Conservation (phyloP, 1,140 invertebrate species). For the Drosophila persimilis region DNA sequence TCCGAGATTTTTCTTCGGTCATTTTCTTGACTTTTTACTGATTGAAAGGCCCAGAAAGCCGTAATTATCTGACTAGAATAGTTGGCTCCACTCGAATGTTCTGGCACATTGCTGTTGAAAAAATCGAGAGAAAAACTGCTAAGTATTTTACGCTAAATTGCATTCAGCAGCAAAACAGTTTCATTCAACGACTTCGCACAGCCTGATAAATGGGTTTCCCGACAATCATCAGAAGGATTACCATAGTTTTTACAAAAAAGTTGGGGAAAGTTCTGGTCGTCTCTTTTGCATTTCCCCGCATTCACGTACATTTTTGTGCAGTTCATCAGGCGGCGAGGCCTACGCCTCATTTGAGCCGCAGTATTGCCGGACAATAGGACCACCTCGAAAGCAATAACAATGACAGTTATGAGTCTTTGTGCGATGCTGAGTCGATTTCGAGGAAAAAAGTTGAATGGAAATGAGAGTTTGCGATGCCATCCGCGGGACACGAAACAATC, state of each 20-base stretch:
- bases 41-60: background rate
- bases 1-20: background rate
- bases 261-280: slow-evolving; percentile 3
- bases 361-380: slow-evolving; percentile 51
- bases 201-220: slow-evolving; percentile 61
- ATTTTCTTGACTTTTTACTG: no score
- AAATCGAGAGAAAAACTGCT: slow-evolving; percentile 40
- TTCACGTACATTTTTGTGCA: slow-evolving; percentile 25
- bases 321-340: slow-evolving; percentile 39
- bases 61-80: slow-evolving; percentile 19
- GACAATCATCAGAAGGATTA: slow-evolving; percentile 14
- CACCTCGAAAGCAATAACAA: slow-evolving; percentile 46
- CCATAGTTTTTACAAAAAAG: slow-evolving; percentile 13
- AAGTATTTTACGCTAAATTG: slow-evolving; percentile 59
- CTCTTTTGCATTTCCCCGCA: slow-evolving; percentile 21
- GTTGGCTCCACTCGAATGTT: slow-evolving; percentile 16
- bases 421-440: no score
- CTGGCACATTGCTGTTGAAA: background rate
- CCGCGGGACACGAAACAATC: background rate
- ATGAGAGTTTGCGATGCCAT: no score
- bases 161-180: slow-evolving; percentile 57
- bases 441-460: no score
- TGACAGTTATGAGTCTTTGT: slow-evolving; percentile 40
- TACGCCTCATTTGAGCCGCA: slow-evolving; percentile 51
- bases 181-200: slow-evolving; percentile 63